phyloP scores from a whole-genome alignment of 2,113 vertebrate species.

The Ancistrus triradiatus region DNA sequence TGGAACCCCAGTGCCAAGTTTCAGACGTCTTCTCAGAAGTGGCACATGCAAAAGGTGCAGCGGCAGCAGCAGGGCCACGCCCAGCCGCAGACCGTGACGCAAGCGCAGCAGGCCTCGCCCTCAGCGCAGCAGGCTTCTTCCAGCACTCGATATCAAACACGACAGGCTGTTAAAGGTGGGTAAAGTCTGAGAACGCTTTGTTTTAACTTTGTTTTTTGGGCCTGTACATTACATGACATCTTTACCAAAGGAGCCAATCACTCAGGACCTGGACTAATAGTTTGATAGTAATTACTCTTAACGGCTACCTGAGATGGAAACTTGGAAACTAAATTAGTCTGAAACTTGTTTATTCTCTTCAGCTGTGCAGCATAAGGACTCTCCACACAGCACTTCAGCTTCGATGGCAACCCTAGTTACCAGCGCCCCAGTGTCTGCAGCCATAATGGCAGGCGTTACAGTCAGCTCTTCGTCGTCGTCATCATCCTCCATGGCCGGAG shows the following conservation, averaged over 20 bases:
- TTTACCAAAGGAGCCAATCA: no score
- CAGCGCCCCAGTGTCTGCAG: conserved; percentile 77
- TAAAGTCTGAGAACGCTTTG: not conserved
- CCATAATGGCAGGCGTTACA: conserved; percentile 72
- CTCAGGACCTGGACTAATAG: no score
- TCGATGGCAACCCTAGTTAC: conserved; percentile 89
- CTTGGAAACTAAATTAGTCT: no score
- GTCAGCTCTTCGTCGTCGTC: conserved; percentile 73
- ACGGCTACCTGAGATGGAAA: no score
- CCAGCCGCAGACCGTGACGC: conserved; percentile 67
- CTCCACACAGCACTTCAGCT: conserved; percentile 81
- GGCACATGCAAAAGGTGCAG: conserved; percentile 97
- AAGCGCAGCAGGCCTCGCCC: conserved; percentile 48
- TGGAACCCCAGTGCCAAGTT: conserved; percentile 93
- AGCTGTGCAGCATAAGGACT: conserved; percentile 95
- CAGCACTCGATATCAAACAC: conserved; percentile 92
- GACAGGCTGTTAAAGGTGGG: conserved; percentile 94
- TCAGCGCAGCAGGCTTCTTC: conserved; percentile 73
- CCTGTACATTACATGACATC: no score
- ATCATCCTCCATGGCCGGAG: conserved; percentile 58
- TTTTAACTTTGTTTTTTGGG: no score
- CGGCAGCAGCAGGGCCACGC: conserved; percentile 80
- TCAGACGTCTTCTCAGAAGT: conserved; percentile 96
- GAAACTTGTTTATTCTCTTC: conserved; percentile 14
- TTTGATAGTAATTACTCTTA: no score